Evolutionary conservation across 37 sponge, comb jelly and placozoan genomes (phyloP), one percentile per base, ranked within the genome.

Genomic region (Spongia lamella): DNA sequence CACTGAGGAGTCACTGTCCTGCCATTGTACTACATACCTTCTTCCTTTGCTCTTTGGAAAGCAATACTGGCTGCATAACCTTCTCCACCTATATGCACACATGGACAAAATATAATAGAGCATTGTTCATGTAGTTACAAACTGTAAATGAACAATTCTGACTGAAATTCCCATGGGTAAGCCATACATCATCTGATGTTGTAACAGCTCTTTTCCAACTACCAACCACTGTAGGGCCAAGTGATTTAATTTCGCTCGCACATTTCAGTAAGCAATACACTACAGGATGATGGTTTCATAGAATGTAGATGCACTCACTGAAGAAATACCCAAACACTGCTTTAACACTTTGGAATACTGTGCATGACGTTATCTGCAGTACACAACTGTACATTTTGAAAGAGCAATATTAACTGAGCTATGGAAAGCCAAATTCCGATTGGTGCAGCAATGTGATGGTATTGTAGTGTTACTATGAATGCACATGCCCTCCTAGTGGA

Each of bases 1-100:
- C n/a, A 70, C 55, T 7, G 79, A 79, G 25, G 79, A 79, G 51
- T 79, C 79, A 3, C 40, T 33, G 34, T 81, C 82, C 43, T 81
- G 80, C 81, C 81, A 80, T 5, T 70, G 56, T 0, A 80, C 39
- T 37, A 16, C 53, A 63, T 63, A 22, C 76, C 68, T 34, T 58
- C 60, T 16, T 74, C 75, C 27, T 83, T 83, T 33, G 76, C 83
- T 22, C 32, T 67, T 19, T 47, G 11, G 39, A 74, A 83, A 4
- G 38, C 21, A 14, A 57, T 19, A 2, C 35, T 2, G 11, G 83
- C 83, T 19, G 65, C 39, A 61, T 67, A 73, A 6, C 83, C 75
- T 43, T 43, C 9, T 43, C 47, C 47, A 43, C 9, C n/a, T n/a
- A 9, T 9, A 43, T 43, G 9, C 47, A 43, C 47, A 43, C 47